phyloP scores from a whole-genome alignment of 2,888 invertebrate genomes.

The Pandemis heparana region DNA sequence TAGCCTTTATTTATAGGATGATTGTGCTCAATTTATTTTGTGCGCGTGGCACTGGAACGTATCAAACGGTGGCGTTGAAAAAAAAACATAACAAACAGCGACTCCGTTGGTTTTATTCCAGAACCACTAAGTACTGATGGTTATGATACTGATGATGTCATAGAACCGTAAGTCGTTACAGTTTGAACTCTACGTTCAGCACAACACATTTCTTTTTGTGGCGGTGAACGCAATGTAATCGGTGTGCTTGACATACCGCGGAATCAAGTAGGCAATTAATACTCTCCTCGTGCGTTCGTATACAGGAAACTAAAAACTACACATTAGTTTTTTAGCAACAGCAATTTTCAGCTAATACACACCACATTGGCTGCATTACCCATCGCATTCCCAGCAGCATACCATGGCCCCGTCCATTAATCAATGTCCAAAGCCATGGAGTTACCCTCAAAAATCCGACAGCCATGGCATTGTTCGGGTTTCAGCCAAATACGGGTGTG shows the following conservation, averaged over 20 bases:
- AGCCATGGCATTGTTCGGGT: slow-evolving; percentile 58
- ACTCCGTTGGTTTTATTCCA: too few species aligned
- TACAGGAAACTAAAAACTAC: slow-evolving; percentile 1
- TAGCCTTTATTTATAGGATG: background rate
- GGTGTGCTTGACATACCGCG: too few species aligned
- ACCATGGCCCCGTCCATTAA: slow-evolving; percentile 60
- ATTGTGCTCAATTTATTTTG: background rate
- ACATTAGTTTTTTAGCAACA: background rate
- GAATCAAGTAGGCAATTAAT: too few species aligned
- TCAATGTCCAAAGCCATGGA: slow-evolving; percentile 68
- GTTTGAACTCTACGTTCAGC: too few species aligned
- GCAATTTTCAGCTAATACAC: slow-evolving; percentile 60
- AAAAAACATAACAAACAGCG: too few species aligned
- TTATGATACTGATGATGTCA: too few species aligned
- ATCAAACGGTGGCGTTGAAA: background rate
- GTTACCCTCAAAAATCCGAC: slow-evolving; percentile 73
- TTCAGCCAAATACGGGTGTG: slow-evolving; percentile 50
- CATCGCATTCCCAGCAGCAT: slow-evolving; percentile 50
- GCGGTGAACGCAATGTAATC: too few species aligned
- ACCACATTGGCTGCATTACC: slow-evolving; percentile 57
- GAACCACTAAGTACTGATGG: too few species aligned
- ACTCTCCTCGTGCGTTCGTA: too few species aligned
- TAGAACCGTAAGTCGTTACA: too few species aligned
- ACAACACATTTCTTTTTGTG: too few species aligned
- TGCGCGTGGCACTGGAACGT: background rate